Percentiles rank a stretch among this genome's conserved stretches.
These are phyloP conservation scores for Microctonus hyperodae DNA, from an alignment of 2,888 invertebrate genomes.

Conservation along the genomic window DNA sequence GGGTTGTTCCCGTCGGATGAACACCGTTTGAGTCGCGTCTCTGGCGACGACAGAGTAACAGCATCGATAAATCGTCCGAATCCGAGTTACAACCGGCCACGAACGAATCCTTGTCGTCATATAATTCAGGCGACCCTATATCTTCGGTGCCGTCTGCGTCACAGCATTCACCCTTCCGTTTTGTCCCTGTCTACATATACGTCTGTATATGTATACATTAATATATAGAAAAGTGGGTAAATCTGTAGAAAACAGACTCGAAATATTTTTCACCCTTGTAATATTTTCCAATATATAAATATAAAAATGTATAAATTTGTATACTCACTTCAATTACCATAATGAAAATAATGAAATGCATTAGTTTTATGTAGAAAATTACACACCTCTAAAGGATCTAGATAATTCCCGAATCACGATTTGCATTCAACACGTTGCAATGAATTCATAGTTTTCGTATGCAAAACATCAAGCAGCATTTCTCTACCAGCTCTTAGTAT, in stretches of 20 bases:
- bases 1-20: constrained; percentile 48
- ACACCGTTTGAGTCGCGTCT: constrained; percentile 46
- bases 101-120: constrained; percentile 49
- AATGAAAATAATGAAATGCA: constrained; percentile 1
- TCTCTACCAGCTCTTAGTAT: constrained; percentile 2
- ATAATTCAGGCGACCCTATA: constrained; percentile 45
- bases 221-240: neutral
- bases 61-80: constrained; percentile 55
- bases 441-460: constrained; percentile 52
- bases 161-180: constrained; percentile 24
- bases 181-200: neutral
- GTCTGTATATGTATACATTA: neutral
- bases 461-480: constrained; percentile 48
- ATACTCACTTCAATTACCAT: neutral
- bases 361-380: neutral
- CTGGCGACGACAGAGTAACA: constrained; percentile 53
- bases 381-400: neutral
- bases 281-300: neutral
- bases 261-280: constrained; percentile 16
- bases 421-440: constrained; percentile 39
- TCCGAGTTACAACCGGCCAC: constrained; percentile 51
- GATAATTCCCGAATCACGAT: constrained; percentile 21
- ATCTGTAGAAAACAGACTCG: neutral
- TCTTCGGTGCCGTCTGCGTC: constrained; percentile 29
- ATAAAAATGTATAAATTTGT: no score